A percentile compares a stretch with the other conserved stretches of the same genome.
Conservation (phyloP, 2,797 vertebrate genomes). For the Nyctalus aviator region DNA sequence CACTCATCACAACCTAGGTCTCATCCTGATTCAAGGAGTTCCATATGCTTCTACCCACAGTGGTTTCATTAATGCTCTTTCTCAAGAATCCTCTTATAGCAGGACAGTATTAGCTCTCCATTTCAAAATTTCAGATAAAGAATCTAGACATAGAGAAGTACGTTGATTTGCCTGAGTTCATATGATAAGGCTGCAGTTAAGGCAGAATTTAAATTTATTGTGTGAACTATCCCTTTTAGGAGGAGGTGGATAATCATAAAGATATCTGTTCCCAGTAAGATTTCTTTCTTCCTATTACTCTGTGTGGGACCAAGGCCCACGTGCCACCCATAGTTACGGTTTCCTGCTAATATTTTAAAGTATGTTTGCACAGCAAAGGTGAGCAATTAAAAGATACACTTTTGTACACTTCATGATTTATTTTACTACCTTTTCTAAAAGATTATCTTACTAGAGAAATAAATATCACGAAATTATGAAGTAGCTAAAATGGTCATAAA, state of each 20-base stretch:
- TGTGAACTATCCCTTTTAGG: not conserved
- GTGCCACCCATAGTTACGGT: not conserved
- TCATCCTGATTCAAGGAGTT: not conserved
- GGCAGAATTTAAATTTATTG: not conserved
- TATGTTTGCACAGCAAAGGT: not conserved
- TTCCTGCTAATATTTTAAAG: constrained; percentile 7
- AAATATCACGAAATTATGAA: not conserved
- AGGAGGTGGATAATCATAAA: not conserved
- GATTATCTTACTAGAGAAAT: constrained; percentile 15
- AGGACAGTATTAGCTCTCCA: not conserved
- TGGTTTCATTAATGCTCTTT: not conserved
- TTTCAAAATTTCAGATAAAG: constrained; percentile 8
- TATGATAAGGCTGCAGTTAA: not conserved
- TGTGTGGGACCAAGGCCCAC: not conserved
- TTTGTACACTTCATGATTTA: constrained; percentile 26
- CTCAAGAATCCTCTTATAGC: not conserved
- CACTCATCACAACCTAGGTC: not conserved
- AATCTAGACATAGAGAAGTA: not conserved
- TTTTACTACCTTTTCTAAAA: constrained; percentile 56
- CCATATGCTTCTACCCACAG: not conserved
- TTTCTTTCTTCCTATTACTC: not conserved
- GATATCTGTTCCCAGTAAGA: not conserved
- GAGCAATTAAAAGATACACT: not conserved
- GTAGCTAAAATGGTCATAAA: constrained; percentile 24
- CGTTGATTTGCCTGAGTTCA: not conserved